These are phyloP conservation scores for Anguilla japonica DNA, from an alignment of 2,113 vertebrate genomes.

Conservation along the genomic window DNA sequence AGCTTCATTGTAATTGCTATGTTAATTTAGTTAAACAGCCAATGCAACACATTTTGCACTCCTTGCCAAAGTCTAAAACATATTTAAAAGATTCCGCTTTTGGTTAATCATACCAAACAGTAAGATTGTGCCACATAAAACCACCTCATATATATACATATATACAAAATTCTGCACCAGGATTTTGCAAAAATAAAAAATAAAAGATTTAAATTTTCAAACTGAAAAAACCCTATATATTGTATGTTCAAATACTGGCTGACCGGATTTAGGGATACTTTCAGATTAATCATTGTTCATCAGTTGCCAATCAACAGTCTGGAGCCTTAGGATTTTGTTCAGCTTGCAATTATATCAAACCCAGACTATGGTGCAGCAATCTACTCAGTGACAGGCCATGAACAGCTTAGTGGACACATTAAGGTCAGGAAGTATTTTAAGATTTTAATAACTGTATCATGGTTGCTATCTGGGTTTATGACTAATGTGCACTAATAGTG, in stretches of 20 bases:
- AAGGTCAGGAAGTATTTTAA: conserved; percentile 9
- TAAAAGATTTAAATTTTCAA: no score
- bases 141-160: no score
- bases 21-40: no score
- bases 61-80: no score
- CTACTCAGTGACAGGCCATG: not conserved
- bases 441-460: not conserved
- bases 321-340: not conserved
- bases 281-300: not conserved
- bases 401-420: not conserved
- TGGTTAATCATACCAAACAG: no score
- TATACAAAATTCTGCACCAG: no score
- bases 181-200: no score
- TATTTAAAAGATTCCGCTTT: no score
- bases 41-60: no score
- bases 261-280: not conserved
- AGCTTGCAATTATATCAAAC: not conserved
- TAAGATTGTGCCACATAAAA: no score
- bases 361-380: not conserved
- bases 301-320: not conserved
- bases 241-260: not conserved
- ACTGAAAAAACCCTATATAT: not conserved
- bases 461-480: conserved; percentile 5
- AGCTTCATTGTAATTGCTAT: not conserved
- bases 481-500: conserved; percentile 3